Conservation (phyloP, 2,797 vertebrate species). For the Betta splendens region DNA sequence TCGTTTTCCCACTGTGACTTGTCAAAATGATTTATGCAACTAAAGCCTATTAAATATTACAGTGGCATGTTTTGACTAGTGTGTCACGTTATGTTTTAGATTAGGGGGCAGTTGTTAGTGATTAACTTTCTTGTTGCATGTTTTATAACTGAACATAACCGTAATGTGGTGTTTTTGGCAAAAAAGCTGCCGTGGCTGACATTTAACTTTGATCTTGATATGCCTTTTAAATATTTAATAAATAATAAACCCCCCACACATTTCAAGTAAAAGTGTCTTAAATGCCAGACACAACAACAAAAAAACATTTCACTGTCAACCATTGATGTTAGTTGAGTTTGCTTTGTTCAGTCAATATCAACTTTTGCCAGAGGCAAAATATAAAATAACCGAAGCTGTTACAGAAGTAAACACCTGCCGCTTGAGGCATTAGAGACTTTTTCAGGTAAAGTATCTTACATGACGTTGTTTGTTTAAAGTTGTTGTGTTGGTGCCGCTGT, state of each 20-base stretch:
- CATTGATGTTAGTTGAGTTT: constrained; percentile 11
- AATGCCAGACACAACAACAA: constrained; percentile 19
- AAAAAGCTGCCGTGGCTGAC: neutral
- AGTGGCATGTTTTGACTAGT: neutral
- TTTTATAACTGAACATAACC: neutral
- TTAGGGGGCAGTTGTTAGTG: neutral
- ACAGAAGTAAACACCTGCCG: constrained; percentile 14
- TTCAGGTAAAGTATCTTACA: constrained; percentile 4
- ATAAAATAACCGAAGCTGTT: constrained; percentile 20
- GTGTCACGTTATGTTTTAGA: neutral
- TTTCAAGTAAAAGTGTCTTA: neutral
- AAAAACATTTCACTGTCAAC: constrained; percentile 10
- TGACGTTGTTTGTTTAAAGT: constrained; percentile 4
- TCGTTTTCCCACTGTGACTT: neutral
- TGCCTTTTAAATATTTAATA: constrained; percentile 20
- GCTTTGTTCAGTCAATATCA: constrained; percentile 29
- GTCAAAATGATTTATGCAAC: neutral
- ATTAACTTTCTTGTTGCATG: constrained; percentile 4
- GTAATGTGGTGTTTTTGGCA: neutral
- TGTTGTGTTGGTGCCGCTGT: constrained; percentile 16
- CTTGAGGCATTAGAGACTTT: neutral
- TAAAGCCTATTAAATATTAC: neutral
- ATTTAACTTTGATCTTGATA: neutral
- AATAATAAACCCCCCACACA: constrained; percentile 9
- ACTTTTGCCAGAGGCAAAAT: constrained; percentile 19